Evolutionary conservation across 2,113 vertebrate genomes (phyloP), one percentile per base, ranked within the genome.

Genomic region (Anguilla rostrata): DNA sequence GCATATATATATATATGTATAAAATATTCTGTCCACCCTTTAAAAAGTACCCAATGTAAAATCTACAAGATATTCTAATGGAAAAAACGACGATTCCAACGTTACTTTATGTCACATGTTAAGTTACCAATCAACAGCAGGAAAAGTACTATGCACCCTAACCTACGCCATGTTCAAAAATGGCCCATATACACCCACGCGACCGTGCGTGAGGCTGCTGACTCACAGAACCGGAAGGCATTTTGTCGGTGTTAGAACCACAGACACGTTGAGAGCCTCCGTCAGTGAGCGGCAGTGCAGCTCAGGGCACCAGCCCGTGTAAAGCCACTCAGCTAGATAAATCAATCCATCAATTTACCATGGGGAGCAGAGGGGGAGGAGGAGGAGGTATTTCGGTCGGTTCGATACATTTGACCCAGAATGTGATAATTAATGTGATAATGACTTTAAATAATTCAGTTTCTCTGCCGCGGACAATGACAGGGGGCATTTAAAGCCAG

Each of bases 371-470:
- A 16, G 5, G n/a, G n/a, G n/a, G n/a, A 22, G 60, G 60, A 66
- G 60, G 60, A 66, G 26, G 71, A 84, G 43, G 39, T 79, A 79
- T 85, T 88, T 85, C 39, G 20, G 66, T 63, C 7, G 18, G 85
- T 39, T 88, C 89, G 78, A 88, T 88, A 86, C 53, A 39, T 83
- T 71, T 80, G 46, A 83, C 86, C 71, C 85, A 46, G 20, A 78
- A 57, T 83, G 41, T 85, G 87, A 86, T 89, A 87, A 87, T 87
- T 86, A 88, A 88, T 84, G 57, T 85, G 80, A 88, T 66, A 85
- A 86, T 83, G 84, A 86, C 83, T 71, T 88, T 86, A 89, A 81
- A 88, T 86, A 88, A 84, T 86, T 89, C 39, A 83, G 83, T 89
- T 85, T 82, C 53, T 39, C 66, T 83, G 22, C 84, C 80, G 40